phyloP scores from a whole-genome alignment of 2,113 vertebrate species.

The Archilochus colubris region DNA sequence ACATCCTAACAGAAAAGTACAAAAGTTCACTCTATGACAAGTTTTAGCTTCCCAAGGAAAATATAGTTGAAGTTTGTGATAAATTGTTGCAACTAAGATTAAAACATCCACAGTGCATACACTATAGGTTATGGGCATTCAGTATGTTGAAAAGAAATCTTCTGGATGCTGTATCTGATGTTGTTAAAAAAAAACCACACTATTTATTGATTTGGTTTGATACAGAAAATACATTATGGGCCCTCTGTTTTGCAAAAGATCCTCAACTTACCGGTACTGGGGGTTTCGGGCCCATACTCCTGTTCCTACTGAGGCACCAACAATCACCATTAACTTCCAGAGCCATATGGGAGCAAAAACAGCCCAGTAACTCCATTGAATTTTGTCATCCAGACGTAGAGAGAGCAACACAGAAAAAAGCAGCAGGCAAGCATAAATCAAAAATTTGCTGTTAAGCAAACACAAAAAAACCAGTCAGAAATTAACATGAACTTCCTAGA shows the following conservation, averaged over 20 bases:
- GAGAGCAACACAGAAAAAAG: slow-evolving; percentile 96
- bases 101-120: not conserved
- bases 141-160: not conserved
- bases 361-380: slow-evolving; percentile 98
- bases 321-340: slow-evolving; percentile 97
- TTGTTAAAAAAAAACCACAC: not conserved
- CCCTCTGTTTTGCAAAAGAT: not conserved
- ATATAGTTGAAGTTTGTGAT: not conserved
- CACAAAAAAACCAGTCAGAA: not conserved
- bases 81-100: not conserved
- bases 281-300: slow-evolving; percentile 98
- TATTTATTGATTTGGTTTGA: not conserved
- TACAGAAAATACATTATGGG: not conserved
- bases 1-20: not conserved
- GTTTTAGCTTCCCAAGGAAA: not conserved
- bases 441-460: slow-evolving; percentile 88
- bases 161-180: not conserved
- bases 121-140: not conserved
- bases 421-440: slow-evolving; percentile 96
- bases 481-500: not conserved
- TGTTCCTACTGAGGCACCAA: slow-evolving; percentile 93
- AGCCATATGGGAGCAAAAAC: slow-evolving; percentile 98
- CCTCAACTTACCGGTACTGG: slow-evolving; percentile 88
- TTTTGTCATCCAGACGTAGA: slow-evolving; percentile 91
- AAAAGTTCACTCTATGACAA: not conserved